Evolutionary conservation across 2,888 invertebrate genomes (phyloP).

Genomic region (Dioctria rufipes): DNA sequence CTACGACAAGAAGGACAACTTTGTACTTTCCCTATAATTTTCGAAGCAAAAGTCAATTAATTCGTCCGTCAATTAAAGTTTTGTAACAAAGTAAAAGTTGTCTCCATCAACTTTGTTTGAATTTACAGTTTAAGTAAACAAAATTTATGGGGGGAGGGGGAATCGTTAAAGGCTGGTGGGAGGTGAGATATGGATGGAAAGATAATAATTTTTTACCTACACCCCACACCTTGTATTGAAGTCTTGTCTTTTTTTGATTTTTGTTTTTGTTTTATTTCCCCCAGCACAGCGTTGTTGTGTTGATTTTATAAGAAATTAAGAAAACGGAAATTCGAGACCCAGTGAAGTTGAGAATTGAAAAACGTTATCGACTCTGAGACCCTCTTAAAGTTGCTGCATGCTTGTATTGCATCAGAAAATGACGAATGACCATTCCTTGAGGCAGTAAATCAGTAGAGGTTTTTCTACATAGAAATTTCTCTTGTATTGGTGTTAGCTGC

Average conservation of each 20-base stretch:
- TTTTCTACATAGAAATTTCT: too few species aligned
- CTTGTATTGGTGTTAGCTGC: too few species aligned
- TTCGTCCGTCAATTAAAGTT: conserved; percentile 45
- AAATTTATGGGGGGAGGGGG: conserved; percentile 24
- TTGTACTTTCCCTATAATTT: conserved; percentile 14
- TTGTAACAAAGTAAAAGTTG: conserved; percentile 16
- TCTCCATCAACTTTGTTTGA: conserved; percentile 27
- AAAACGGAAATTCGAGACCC: neutral
- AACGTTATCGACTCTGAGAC: too few species aligned
- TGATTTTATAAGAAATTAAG: conserved; percentile 13
- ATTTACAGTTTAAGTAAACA: conserved; percentile 36
- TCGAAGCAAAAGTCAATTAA: conserved; percentile 38
- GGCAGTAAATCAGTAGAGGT: too few species aligned
- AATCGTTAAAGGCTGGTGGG: conserved; percentile 8
- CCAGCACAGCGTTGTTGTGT: neutral
- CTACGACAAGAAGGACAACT: neutral
- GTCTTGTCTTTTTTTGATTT: too few species aligned
- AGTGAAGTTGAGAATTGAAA: too few species aligned
- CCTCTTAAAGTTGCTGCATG: too few species aligned
- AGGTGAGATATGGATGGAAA: neutral
- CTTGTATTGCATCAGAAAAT: too few species aligned
- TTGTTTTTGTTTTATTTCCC: too few species aligned
- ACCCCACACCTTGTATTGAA: too few species aligned
- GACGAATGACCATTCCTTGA: too few species aligned
- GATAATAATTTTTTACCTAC: conserved; percentile 6